Evolutionary conservation across 2,888 invertebrate genomes (phyloP).

Genomic region (Himalopsyche kuldschensis): DNA sequence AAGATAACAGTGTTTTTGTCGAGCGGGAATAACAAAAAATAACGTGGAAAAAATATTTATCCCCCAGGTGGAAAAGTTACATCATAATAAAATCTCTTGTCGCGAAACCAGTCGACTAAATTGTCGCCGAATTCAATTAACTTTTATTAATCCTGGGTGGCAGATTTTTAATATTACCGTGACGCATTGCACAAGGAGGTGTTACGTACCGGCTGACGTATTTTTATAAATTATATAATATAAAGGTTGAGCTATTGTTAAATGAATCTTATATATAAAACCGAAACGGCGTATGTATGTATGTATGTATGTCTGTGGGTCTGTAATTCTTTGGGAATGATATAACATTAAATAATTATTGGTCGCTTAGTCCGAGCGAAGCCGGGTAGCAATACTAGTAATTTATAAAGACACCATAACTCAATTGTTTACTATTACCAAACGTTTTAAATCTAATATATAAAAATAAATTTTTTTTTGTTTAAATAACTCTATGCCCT

Average conservation of each 20-base stretch:
- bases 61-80: background rate
- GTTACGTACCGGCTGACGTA: background rate
- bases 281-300: too few relatives aligned
- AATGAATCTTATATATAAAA: too few relatives aligned
- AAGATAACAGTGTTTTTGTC: background rate
- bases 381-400: too few relatives aligned
- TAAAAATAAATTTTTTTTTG: too few relatives aligned
- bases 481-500: too few relatives aligned
- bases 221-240: background rate
- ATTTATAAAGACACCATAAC: too few relatives aligned
- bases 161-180: background rate
- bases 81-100: background rate
- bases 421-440: too few relatives aligned
- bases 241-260: background rate
- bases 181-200: background rate
- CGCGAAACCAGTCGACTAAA: background rate
- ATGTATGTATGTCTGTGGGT: too few relatives aligned
- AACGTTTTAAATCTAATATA: too few relatives aligned
- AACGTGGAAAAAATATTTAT: background rate
- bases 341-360: too few relatives aligned
- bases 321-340: too few relatives aligned
- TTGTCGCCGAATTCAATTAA: background rate
- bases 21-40: background rate
- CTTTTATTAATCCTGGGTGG: background rate
- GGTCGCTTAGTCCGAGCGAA: too few relatives aligned